A percentile compares a stretch with the other conserved stretches of the same genome.
These are phyloP conservation scores for Falcunculus frontatus DNA, from an alignment of 2,113 vertebrate species.

Conservation along the genomic window DNA sequence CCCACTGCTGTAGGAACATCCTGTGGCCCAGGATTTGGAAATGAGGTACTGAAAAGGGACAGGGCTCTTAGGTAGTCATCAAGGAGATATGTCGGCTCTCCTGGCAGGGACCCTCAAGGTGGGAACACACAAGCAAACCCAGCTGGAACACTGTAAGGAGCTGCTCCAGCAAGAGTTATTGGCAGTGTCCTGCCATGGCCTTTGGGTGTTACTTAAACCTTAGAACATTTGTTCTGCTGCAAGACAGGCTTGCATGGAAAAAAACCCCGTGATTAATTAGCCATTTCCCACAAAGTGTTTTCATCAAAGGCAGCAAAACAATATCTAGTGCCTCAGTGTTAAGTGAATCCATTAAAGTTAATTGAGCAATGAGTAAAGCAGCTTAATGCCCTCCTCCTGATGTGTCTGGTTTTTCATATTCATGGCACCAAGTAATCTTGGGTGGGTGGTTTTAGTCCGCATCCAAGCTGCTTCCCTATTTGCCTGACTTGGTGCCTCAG, in stretches of 20 bases:
- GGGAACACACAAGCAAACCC: background rate
- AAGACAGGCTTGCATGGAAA: background rate
- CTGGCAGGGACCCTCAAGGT: background rate
- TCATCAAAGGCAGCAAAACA: slow-evolving; percentile 16
- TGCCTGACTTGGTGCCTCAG: background rate
- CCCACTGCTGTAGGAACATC: background rate
- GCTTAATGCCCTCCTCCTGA: background rate
- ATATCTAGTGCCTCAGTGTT: background rate
- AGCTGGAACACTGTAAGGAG: fast-evolving
- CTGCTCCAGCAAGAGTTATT: background rate
- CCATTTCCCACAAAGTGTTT: background rate
- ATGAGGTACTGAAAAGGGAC: background rate
- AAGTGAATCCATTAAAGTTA: background rate
- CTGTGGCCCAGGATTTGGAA: background rate
- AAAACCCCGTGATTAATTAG: background rate
- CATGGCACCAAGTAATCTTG: background rate
- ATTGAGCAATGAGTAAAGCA: background rate
- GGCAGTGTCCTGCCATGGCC: background rate
- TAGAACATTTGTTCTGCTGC: background rate
- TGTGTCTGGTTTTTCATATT: background rate
- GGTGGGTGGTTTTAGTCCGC: fast-evolving
- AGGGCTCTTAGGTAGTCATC: background rate
- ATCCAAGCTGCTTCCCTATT: background rate
- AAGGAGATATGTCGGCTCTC: background rate
- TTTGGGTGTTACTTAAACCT: background rate